These are phyloP conservation scores for Myioborus miniatus DNA, from an alignment of 2,797 vertebrate species.

Conservation along the genomic window DNA sequence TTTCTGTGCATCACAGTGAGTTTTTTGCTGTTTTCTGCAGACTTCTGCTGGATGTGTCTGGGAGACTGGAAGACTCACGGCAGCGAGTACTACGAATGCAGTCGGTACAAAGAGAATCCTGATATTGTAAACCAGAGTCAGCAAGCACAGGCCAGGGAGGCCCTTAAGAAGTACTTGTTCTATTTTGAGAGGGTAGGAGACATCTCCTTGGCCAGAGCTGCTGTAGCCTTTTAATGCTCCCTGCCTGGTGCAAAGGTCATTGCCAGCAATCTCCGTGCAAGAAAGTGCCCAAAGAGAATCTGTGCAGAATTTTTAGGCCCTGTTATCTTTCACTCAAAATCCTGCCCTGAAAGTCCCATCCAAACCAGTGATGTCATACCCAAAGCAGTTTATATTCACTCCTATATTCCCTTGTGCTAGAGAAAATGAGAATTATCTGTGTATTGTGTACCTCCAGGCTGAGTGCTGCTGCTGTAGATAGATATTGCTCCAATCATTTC, in stretches of 20 bases:
- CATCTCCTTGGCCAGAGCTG: constrained; percentile 56
- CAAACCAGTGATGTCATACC: background rate
- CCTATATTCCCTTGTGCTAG: background rate
- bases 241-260: constrained; percentile 65
- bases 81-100: constrained; percentile 99
- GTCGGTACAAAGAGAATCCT: constrained; percentile 99
- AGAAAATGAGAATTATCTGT: background rate
- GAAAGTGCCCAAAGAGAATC: constrained; percentile 25
- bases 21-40: constrained; percentile 75
- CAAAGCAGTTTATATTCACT: background rate
- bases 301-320: background rate
- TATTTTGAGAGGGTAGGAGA: constrained; percentile 97
- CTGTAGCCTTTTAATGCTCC: constrained; percentile 69
- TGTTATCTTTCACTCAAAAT: constrained; percentile 1
- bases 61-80: constrained; percentile 99
- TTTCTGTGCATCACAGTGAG: background rate
- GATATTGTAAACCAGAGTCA: constrained; percentile 99
- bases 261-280: constrained; percentile 45
- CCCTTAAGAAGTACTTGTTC: constrained; percentile 99
- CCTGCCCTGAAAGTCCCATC: background rate
- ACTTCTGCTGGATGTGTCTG: constrained; percentile 99
- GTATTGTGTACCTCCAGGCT: background rate
- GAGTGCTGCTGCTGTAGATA: background rate
- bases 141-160: constrained; percentile 98
- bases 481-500: background rate